Evolutionary conservation across 53 echinoderm and acorn worm species (phyloP), one percentile per base, ranked within the genome.

Genomic region (Pentamera pediparva): DNA sequence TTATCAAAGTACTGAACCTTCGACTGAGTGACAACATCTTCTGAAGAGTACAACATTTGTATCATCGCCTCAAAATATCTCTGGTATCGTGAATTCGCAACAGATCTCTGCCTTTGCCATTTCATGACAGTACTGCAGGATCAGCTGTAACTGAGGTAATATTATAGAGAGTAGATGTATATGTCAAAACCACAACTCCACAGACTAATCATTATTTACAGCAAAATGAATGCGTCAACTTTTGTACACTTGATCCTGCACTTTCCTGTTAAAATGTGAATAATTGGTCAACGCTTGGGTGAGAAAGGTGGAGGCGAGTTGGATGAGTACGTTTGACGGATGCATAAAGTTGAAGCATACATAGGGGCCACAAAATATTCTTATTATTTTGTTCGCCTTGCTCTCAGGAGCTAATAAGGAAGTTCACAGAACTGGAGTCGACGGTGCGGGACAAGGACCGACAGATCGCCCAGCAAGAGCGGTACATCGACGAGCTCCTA

Each of bases 401-500:
- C 15, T 41, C 77, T 5, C 45, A 89, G 89, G 84, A 77, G 22
- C 70, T 89, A n/a, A 81, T 89, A 2, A 69, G 70, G 17, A 48
- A 77, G 30, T 62, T 89, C 15, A 36, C 76, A 1, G 53, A 75
- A 15, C 61, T 76, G 37, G 89, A 89, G 35, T 33, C 59, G 39
- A 57, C 69, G 0, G 36, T 89, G 3, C 69, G 69, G 22, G 89
- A 89, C n/a, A 13, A 70, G 39, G 79, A 84, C 45, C 47, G 40
- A 21, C 80, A 84, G 61, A 61, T 89, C 30, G 35, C 37, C 33
- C 53, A 84, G 32, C 76, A 84, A 2, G 89, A 89, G 56, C 61
- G 84, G 36, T 89, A 89, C 71, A 89, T 85, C 15, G 89, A 89
- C 38, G 76, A 89, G 47, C 76, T 89, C 4, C 77, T 89, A 6